Conservation (phyloP, 2,113 vertebrate species). For the Lampris incognitus region DNA sequence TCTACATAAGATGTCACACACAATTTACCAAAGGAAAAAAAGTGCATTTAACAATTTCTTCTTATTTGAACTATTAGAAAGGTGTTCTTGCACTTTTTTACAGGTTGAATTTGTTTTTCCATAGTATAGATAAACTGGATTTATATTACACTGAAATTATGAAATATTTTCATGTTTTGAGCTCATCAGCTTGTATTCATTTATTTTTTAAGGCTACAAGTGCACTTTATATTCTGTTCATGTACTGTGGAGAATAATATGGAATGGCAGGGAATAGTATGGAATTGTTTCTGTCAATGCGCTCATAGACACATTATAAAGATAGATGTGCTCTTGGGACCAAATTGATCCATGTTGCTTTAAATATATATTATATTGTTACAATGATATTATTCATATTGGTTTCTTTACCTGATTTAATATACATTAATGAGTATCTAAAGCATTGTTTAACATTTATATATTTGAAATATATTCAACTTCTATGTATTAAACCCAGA, state of each 20-base stretch:
- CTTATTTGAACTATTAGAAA: conserved; percentile 41
- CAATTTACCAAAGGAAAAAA: conserved; percentile 30
- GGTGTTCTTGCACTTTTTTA: background rate
- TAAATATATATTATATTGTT: conserved; percentile 45
- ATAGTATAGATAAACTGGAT: background rate
- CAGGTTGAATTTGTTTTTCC: background rate
- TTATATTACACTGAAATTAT: conserved; percentile 2
- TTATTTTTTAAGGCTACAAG: conserved; percentile 16
- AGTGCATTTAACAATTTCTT: conserved; percentile 52
- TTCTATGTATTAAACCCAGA: no score
- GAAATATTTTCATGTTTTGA: background rate
- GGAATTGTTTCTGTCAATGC: conserved; percentile 4
- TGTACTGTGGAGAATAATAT: conserved; percentile 2
- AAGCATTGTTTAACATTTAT: background rate
- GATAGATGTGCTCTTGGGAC: conserved; percentile 12
- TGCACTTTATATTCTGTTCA: background rate
- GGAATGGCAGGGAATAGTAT: no score
- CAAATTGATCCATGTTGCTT: conserved; percentile 31
- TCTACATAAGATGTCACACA: conserved; percentile 61
- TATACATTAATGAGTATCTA: conserved; percentile 38
- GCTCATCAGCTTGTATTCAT: background rate
- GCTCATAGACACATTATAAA: conserved; percentile 20
- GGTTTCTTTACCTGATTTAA: conserved; percentile 31
- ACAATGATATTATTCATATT: conserved; percentile 21
- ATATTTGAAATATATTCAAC: no score